Conservation (phyloP, 2,888 invertebrate species). For the Gymnoscelis rufifasciata region DNA sequence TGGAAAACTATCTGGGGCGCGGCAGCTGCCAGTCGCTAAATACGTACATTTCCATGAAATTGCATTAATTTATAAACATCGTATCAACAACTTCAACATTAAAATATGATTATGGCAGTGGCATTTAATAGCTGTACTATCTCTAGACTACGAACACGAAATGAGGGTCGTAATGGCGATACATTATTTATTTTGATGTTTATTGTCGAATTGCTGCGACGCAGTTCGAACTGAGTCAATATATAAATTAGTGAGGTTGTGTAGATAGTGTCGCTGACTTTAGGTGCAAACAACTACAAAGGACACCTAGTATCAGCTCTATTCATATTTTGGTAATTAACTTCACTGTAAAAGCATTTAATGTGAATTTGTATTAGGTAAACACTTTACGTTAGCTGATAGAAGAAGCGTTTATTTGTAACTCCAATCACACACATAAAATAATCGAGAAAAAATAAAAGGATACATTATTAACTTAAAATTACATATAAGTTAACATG, state of each 20-base stretch:
- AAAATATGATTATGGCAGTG: constrained; percentile 16
- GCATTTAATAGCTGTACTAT: constrained; percentile 15
- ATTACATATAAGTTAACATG: too few relatives aligned
- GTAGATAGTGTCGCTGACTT: background rate
- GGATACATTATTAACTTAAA: too few relatives aligned
- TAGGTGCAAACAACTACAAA: background rate
- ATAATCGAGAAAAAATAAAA: too few relatives aligned
- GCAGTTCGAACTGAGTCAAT: constrained; percentile 1
- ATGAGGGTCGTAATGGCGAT: constrained; percentile 10
- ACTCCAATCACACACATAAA: too few relatives aligned
- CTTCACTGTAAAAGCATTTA: too few relatives aligned
- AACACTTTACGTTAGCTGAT: too few relatives aligned
- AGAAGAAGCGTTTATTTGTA: too few relatives aligned
- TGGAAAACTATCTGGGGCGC: constrained; percentile 10
- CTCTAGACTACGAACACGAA: constrained; percentile 12
- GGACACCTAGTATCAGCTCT: background rate
- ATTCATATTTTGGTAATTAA: too few relatives aligned
- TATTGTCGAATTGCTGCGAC: constrained; percentile 8
- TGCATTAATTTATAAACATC: constrained; percentile 20
- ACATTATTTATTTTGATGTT: constrained; percentile 6
- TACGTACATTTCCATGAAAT: constrained; percentile 20
- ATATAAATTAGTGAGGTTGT: constrained; percentile 17
- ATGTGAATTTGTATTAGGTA: too few relatives aligned
- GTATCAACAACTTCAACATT: constrained; percentile 12
- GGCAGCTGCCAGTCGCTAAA: constrained; percentile 20